Evolutionary conservation across 2,797 vertebrate species (phyloP), one percentile per base, ranked within the genome.

Genomic region (Myripristis murdjan): DNA sequence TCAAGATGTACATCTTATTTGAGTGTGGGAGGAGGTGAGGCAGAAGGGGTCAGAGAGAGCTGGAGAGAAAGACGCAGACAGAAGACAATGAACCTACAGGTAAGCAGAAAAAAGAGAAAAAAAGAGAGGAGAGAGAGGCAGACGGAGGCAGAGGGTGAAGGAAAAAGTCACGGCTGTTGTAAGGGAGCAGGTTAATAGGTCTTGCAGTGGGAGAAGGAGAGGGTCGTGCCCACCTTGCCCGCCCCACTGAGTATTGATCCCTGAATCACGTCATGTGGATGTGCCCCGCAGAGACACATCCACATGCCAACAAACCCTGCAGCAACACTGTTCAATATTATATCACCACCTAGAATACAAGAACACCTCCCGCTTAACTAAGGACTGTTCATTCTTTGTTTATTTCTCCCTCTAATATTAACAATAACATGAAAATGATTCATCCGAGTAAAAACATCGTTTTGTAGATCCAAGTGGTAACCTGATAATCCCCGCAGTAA

Each of bases 221-320:
- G 58, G 37, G 53, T 44, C n/a, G 48, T 71, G 73, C 77, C 56
- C 76, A 81, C 68, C 75, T 57, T 64, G 53, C 55, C 70, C 54
- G 64, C 16, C n/a, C 47, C 79, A 52, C 10, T 52, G 73, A 73
- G 20, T 75, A 82, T 75, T 76, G 83, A 90, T 90, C 69, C 60
- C 44, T 26, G 57, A 69, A 83, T 85, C 51, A 57, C 77, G 75
- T 78, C 60, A 69, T n/a, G n/a, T n/a, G 63, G 70, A 49, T 75
- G 63, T 63, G 14, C 35, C 33, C 47, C 58, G 51, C 80, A 1
- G 44, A 58, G 56, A 53, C 57, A 49, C 33, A 61, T 28, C 9
- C 44, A 44, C 28, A 24, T 16, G 24, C 39, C 51, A 11, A 56
- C 52, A 71, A 52, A 61, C 31, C 67, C 39, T 35, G 16, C n/a